These are phyloP conservation scores for Dryococelus australis DNA, from an alignment of 2,888 invertebrate genomes.

Conservation along the genomic window DNA sequence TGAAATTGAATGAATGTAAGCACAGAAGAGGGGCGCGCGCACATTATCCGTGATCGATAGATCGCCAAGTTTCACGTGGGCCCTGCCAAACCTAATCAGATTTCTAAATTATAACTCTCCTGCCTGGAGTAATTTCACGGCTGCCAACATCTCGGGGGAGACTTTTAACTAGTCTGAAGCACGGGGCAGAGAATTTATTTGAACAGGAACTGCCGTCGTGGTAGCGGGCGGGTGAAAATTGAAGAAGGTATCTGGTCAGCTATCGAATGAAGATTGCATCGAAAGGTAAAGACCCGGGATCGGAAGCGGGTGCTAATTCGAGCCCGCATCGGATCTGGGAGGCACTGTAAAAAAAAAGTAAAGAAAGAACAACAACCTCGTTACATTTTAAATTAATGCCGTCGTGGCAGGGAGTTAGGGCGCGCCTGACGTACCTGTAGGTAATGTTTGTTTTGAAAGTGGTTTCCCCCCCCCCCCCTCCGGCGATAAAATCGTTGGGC, in stretches of 20 bases:
- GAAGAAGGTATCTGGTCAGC: not conserved
- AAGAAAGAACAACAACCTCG: not conserved
- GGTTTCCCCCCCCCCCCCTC: not conserved
- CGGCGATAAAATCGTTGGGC: not conserved
- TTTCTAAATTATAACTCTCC: slow-evolving; percentile 8
- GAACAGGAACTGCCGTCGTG: not conserved
- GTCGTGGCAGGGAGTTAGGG: not conserved
- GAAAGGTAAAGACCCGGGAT: not conserved
- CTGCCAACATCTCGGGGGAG: not conserved
- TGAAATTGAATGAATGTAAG: slow-evolving; percentile 7
- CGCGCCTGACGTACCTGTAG: not conserved
- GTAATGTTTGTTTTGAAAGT: not conserved
- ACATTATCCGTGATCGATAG: not conserved
- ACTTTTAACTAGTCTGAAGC: not conserved
- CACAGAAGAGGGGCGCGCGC: not conserved
- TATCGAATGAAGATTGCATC: slow-evolving; percentile 1
- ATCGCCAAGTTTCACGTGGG: not conserved
- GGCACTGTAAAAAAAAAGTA: not conserved
- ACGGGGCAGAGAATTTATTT: not conserved
- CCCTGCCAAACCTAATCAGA: not conserved
- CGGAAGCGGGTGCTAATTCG: slow-evolving; percentile 5
- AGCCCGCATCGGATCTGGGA: not conserved
- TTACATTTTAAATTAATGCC: slow-evolving; percentile 3
- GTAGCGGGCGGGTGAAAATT: not conserved
- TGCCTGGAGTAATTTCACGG: not conserved